Conservation (phyloP, 2,888 invertebrate species). For the Dugesia japonica region DNA sequence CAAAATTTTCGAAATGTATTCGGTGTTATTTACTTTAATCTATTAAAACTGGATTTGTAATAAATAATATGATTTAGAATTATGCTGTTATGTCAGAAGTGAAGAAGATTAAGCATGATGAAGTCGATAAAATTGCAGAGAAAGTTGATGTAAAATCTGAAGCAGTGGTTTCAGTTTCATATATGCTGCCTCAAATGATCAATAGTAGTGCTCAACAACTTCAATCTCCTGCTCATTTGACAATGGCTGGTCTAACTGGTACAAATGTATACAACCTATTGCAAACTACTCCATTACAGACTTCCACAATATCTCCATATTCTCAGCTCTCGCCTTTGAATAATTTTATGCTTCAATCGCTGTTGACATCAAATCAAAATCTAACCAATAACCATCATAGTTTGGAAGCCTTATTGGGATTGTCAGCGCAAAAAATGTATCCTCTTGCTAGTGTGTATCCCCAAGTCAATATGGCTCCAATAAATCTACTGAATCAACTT, state of each 20-base stretch:
- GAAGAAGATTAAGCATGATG: not conserved
- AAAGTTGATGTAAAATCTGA: not conserved
- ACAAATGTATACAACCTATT: not conserved
- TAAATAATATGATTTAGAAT: not conserved
- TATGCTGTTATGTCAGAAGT: not conserved
- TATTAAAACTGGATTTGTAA: not conserved
- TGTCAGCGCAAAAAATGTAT: slow-evolving; percentile 4
- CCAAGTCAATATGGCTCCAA: not conserved
- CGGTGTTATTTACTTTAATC: not conserved
- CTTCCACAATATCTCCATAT: not conserved
- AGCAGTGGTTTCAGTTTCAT: not conserved
- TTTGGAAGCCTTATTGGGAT: not conserved
- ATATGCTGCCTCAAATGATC: not conserved
- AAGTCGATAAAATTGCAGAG: not conserved
- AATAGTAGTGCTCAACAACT: not conserved
- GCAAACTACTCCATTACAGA: not conserved
- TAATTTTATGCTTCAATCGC: not conserved
- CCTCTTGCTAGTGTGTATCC: not conserved
- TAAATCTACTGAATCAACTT: not conserved
- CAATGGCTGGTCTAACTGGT: not conserved
- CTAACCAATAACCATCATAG: not conserved
- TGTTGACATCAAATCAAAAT: not conserved
- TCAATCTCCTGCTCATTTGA: not conserved
- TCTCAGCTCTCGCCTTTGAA: not conserved
- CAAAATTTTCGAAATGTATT: not conserved